Evolutionary conservation across 2,888 invertebrate genomes (phyloP).

Genomic region (Limnephilus marmoratus): DNA sequence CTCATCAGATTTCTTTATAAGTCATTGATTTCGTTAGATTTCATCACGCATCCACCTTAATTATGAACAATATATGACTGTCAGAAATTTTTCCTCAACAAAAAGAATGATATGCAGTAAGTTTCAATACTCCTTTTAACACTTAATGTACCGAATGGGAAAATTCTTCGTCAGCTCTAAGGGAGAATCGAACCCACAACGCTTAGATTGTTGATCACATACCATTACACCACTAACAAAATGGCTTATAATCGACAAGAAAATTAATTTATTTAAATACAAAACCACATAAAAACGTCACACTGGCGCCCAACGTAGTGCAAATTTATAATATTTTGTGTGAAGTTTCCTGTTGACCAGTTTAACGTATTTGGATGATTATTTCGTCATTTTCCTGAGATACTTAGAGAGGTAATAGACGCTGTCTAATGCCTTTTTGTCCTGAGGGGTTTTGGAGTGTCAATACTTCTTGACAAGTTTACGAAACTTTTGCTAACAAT

Average conservation of each 20-base stretch:
- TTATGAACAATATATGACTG: not conserved
- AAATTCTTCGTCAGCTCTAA: too few relatives aligned
- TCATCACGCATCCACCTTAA: not conserved
- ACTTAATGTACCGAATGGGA: too few relatives aligned
- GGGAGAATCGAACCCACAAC: too few relatives aligned
- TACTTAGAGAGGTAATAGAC: constrained; percentile 14
- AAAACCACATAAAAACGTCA: too few relatives aligned
- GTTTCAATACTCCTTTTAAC: too few relatives aligned
- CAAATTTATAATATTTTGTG: not conserved
- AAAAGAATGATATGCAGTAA: too few relatives aligned
- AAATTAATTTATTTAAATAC: too few relatives aligned
- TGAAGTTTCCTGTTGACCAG: not conserved
- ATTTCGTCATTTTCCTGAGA: not conserved
- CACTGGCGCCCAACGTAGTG: not conserved
- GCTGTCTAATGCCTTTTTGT: constrained; percentile 16
- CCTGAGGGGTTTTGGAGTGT: constrained; percentile 31
- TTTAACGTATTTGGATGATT: not conserved
- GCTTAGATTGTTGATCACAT: too few relatives aligned
- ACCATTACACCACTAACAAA: too few relatives aligned
- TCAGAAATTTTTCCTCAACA: not conserved
- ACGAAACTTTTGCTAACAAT: not conserved
- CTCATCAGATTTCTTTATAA: too few relatives aligned
- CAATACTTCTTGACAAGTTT: not conserved
- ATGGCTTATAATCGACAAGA: too few relatives aligned
- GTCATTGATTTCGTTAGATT: not conserved